Evolutionary conservation across 2,113 vertebrate genomes (phyloP), one percentile per base, ranked within the genome.

Genomic region (Oreochromis niloticus): DNA sequence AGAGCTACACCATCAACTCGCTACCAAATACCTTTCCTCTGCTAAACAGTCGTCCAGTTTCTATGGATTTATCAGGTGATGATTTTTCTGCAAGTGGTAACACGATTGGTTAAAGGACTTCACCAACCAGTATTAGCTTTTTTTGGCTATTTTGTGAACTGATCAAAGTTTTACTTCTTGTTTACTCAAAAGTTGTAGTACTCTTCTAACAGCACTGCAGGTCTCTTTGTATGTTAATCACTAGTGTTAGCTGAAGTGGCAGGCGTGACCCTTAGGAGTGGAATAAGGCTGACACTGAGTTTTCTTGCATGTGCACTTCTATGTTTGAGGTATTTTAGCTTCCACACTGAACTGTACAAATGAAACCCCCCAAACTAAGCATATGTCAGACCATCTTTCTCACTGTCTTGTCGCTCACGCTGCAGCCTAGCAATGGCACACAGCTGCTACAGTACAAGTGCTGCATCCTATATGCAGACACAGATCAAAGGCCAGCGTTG

Each of bases 401-500:
- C 87, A 86, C 82, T 86, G 68, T 86, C 82, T 80, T 82, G 82
- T 90, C 71, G 61, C 68, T 80, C 80, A 66, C 71, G 71, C 75
- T 59, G 11, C 66, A 55, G 22, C 83, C 14, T n/a, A 59, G 75
- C 41, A 32, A 39, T 78, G 71, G 27, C 78, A 71, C 66, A 43
- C 24, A 22, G 50, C 90, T 84, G 82, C 24, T 32, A 32, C 2
- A 32, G 27, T 91, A 73, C 68, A 87, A 83, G 78, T 52, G 55
- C 80, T 86, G 89, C 89, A 85, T 91, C 92, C 91, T 59, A 59
- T 83, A 82, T 27, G 32, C 41, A 86, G 89, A 91, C 85, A 82
- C 89, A 88, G 93, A 95, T 95, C 92, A 84, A 89, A 91, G 88
- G 90, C 93, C 89, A 91, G 93, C 91, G 89, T 94, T 88, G 94